Evolutionary conservation across 1,140 invertebrate genomes (phyloP), one percentile per base, ranked within the genome.

Genomic region (Tyrophagus putrescentiae): DNA sequence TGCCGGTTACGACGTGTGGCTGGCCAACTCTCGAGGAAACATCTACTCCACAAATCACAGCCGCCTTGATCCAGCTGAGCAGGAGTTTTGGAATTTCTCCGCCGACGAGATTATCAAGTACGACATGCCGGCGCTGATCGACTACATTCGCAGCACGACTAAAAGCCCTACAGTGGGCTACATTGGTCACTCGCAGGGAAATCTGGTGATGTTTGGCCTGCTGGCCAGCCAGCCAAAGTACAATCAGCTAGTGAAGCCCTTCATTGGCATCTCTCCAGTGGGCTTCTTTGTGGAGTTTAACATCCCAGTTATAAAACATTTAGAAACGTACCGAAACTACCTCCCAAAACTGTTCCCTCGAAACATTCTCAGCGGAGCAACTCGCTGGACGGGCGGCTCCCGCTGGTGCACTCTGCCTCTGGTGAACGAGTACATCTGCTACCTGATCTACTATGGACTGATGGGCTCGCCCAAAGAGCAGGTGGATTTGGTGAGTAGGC

Each of bases 191-290:
- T 82, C 80, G 0, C 75, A 80, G 70, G 84, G 60, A 78, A 84
- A 72, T 74, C 80, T 50, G 76, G 75, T 60, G 45, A 79, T 79
- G 65, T 80, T 80, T 64, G 76, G 78, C 6, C 78, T 84, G 76
- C 69, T 76, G 16, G 79, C 79, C 13, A 74, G 74, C 28, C 70
- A 72, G 13, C 80, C 81, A 0, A 75, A 81, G 44, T 84, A 83
- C 64, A 80, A 80, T 64, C 66, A 76, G 13, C 82, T 82, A 18
- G 31, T 62, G 13, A 69, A 68, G 62, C 61, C 67, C 5, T 72
- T 73, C 60, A 75, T 82, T 57, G 80, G 80, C 0, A 70, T 92
- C 34, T 87, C 83, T 0, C 88, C 87, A 1, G 78, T 87, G 0
- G 81, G 80, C 0, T 85, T n/a, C n/a, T n/a, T n/a, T n/a, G n/a